Conservation (phyloP, 1,140 invertebrate genomes). For the Latrodectus geometricus region DNA sequence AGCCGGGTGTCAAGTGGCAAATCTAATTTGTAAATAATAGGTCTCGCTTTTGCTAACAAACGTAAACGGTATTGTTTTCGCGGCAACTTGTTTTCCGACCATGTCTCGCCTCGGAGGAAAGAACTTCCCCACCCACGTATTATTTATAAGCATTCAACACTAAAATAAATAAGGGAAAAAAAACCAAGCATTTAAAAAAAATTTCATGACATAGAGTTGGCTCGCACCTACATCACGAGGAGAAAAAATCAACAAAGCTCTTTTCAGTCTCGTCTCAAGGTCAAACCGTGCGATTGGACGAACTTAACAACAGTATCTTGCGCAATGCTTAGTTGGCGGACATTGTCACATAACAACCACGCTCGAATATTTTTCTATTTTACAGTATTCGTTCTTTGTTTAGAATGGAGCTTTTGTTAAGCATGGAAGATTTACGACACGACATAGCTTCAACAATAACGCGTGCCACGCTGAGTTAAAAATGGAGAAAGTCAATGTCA, state of each 20-base stretch:
- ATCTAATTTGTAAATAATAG: no score
- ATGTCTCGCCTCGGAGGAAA: no score
- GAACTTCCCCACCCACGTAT: neutral
- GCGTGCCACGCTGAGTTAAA: constrained; percentile 13
- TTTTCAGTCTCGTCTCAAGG: constrained; percentile 49
- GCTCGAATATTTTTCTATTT: constrained; percentile 43
- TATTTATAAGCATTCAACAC: neutral
- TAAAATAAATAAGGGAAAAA: neutral
- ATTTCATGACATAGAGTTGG: neutral
- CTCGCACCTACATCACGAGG: constrained; percentile 9
- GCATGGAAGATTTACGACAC: constrained; percentile 37
- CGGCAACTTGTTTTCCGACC: no score
- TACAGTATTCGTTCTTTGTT: constrained; percentile 51
- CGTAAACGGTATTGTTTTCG: no score
- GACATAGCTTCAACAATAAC: constrained; percentile 24
- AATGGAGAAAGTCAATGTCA: constrained; percentile 51
- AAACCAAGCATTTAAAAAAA: constrained; percentile 1
- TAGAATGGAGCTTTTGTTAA: constrained; percentile 34
- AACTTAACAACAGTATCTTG: constrained; percentile 36
- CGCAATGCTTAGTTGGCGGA: constrained; percentile 39
- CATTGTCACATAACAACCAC: constrained; percentile 54
- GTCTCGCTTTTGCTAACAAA: no score
- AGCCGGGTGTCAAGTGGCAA: no score
- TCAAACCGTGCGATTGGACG: constrained; percentile 35
- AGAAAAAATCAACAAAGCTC: neutral